A percentile compares a stretch with the other conserved stretches of the same genome.
Conservation (phyloP, 1,140 invertebrate genomes). For the Chironomus tepperi region DNA sequence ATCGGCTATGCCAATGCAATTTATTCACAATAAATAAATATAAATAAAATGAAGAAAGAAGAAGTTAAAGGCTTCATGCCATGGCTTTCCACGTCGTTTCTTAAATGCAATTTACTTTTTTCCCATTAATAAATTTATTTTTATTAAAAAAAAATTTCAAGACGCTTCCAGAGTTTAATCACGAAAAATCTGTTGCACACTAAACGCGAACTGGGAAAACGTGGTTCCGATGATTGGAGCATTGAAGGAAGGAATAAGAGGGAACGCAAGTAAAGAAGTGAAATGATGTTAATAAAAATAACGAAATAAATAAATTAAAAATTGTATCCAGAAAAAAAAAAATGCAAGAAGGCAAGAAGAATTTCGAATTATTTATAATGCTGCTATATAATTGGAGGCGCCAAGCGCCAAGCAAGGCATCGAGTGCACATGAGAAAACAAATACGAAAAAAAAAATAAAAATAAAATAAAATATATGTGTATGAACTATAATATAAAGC, state of each 20-base stretch:
- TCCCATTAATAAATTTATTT: conserved; percentile 23
- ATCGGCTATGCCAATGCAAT: neutral
- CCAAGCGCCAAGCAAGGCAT: neutral
- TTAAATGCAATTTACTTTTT: conserved; percentile 19
- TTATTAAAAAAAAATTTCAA: neutral
- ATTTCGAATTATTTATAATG: conserved; percentile 23
- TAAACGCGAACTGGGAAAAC: neutral
- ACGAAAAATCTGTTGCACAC: conserved; percentile 24
- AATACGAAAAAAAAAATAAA: conserved; percentile 5
- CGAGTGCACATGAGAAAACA: conserved; percentile 1
- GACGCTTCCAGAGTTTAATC: conserved; percentile 22
- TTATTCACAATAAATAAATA: neutral
- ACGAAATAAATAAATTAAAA: conserved; percentile 24
- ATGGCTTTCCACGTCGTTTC: neutral
- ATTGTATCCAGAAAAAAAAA: conserved; percentile 14
- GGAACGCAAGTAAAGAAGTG: conserved; percentile 23
- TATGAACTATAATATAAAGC: neutral
- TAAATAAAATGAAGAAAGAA: no score
- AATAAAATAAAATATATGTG: neutral
- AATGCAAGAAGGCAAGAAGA: neutral
- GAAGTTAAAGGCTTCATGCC: neutral
- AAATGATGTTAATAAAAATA: conserved; percentile 23
- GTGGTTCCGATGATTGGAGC: neutral
- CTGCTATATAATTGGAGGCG: conserved; percentile 21
- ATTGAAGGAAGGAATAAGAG: neutral